These are phyloP conservation scores for Leucoraja ocellata DNA, from an alignment of 2,797 vertebrate species.

Conservation along the genomic window DNA sequence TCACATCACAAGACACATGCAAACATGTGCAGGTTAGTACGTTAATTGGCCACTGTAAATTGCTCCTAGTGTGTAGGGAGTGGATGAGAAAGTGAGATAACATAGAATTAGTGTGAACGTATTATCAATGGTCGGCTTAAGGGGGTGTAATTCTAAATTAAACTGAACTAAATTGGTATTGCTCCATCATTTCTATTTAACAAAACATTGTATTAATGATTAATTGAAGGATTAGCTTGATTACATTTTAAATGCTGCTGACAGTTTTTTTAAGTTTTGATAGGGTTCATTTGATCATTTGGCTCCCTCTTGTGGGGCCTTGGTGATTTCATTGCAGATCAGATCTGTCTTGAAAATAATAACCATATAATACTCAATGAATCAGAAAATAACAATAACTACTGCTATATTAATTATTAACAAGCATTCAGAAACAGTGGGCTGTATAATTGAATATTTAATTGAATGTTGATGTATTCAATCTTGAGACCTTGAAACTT, in stretches of 20 bases:
- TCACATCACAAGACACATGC: no score
- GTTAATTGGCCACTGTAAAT: no score
- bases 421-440: not conserved
- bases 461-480: no score
- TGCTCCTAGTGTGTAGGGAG: no score
- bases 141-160: no score
- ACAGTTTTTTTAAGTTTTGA: not conserved
- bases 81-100: no score
- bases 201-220: not conserved
- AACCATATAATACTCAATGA: not conserved
- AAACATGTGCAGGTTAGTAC: no score
- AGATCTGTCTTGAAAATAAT: not conserved
- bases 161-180: not conserved
- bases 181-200: not conserved
- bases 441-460: not conserved
- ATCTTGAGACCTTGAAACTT: no score
- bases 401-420: not conserved
- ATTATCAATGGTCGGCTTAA: no score
- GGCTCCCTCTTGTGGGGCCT: not conserved
- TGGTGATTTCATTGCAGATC: not conserved
- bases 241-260: not conserved
- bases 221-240: not conserved
- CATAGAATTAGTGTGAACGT: no score
- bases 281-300: not conserved
- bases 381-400: not conserved